Base-by-base conservation (phyloP, 2,797 vertebrate species). In the Leptodactylus fallax region DNA sequence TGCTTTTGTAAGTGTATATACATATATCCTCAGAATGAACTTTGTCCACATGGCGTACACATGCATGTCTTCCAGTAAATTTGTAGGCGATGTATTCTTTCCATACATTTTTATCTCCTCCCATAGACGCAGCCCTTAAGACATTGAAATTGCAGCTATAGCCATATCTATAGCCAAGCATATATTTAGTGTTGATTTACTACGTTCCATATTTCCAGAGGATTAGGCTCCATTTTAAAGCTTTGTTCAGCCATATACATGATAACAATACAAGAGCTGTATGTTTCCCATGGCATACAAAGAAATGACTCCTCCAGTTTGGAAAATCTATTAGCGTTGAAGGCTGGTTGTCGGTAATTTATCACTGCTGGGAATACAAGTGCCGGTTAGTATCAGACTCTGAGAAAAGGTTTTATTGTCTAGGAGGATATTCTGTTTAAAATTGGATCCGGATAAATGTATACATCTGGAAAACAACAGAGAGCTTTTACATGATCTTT, bases 291-390 rank as follows among this genome's bases (percentile, higher is more conserved):
- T 84, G 69, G 69, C 27, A 74, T 84, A 56, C 69, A 84, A 58
- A 74, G 27, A 71, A 72, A 74, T 27, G 27, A 74, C 69, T 84
- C 69, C 82, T 74, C 81, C 67, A 84, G 69, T 76, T 74, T 74
- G 82, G 82, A 84, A 84, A 84, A 84, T 74, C 69, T 84, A 74
- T 84, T 84, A 84, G 69, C 55, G 67, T 58, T 84, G 69, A 84
- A 76, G 67, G 81, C 27, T 45, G 81, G 21, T 71, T 84, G 82
- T 76, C 55, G 21, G 82, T 84, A 74, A 84, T 84, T 84, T 84
- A 84, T 84, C 53, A 76, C 82, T 45, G 36, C n/a, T 27, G 82
- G 69, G 82, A 84, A 76, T 84, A 61, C 55, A 84, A 71, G 65
- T 83, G 51, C 25, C 55, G 69, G 67, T 45, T 58, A 74, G 82